Base-by-base conservation (phyloP, 2,797 vertebrate genomes). In the Sebastes wilsoni region DNA sequence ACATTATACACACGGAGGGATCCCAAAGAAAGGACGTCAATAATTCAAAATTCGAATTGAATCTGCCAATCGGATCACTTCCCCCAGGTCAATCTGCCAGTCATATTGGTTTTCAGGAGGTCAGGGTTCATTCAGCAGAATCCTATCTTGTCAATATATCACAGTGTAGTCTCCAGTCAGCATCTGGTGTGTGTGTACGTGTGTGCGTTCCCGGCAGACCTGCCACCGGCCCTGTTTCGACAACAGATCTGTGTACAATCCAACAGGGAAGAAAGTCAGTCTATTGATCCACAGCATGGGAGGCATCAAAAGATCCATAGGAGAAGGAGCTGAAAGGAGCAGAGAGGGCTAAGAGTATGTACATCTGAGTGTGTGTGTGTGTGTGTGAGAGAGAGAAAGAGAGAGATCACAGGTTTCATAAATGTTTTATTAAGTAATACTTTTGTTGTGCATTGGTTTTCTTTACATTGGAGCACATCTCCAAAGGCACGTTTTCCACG, bases 251-350 rank as follows among this genome's bases (percentile, higher is more conserved):
- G 72, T 81, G 86, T 74, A 75, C 56, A 89, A 83, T 87, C 86
- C 88, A 89, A 81, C 66, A 60, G 86, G 87, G 83, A 86, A 87
- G 85, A 91, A 82, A 92, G 81, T 88, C 66, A 28, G 72, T 38
- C 62, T 88, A 93, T 93, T 90, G 91, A 93, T 94, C 82, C 71
- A 22, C 78, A 82, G 81, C 80, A 79, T 34, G n/a, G 82, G 72
- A 86, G 87, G 91, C 91, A 90, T 92, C 87, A 91, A 89, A 92
- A 87, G 82, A 92, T 91, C 92, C 82, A 92, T 90, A 89, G 55
- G 82, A 86, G 81, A 84, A 75, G 66, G 83, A 91, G 85, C 74
- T 73, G 75, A 77, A 69, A 49, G 82, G 66, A 81, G 70, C 78
- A 77, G 64, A 71, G 76, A 73, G 38, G 78, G 66, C 22, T 32